phyloP scores from a whole-genome alignment of 2,797 vertebrate species.

The Myotis planiceps region DNA sequence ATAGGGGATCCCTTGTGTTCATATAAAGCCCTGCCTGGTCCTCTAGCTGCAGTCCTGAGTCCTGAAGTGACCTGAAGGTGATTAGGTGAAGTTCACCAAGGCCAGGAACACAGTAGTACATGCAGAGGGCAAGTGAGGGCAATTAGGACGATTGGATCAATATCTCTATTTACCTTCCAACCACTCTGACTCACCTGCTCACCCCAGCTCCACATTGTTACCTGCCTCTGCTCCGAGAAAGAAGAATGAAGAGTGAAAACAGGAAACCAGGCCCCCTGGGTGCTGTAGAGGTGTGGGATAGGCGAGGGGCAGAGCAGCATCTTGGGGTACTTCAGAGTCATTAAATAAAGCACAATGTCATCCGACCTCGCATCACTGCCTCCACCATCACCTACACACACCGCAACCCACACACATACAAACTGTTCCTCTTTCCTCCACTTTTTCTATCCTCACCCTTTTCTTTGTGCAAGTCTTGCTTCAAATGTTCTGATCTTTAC shows the following conservation, averaged over 20 bases:
- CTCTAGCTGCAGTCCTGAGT: neutral
- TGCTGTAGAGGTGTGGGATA: neutral
- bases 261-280: neutral
- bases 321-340: neutral
- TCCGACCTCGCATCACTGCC: neutral
- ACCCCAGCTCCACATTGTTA: neutral
- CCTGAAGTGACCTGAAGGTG: neutral
- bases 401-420: neutral
- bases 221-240: neutral
- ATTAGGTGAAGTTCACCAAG: neutral
- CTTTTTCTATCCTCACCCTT: neutral
- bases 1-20: neutral
- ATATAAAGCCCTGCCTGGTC: neutral
- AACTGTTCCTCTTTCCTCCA: neutral
- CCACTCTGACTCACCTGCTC: neutral
- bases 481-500: neutral
- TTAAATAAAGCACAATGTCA: neutral
- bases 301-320: neutral
- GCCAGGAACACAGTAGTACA: neutral
- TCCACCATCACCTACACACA: neutral
- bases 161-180: neutral
- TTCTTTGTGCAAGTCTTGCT: neutral
- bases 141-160: neutral
- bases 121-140: neutral
- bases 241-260: neutral